A percentile compares a stretch with the other conserved stretches of the same genome.
Conservation (phyloP, 2,888 invertebrate species). For the Athetis lepigone region DNA sequence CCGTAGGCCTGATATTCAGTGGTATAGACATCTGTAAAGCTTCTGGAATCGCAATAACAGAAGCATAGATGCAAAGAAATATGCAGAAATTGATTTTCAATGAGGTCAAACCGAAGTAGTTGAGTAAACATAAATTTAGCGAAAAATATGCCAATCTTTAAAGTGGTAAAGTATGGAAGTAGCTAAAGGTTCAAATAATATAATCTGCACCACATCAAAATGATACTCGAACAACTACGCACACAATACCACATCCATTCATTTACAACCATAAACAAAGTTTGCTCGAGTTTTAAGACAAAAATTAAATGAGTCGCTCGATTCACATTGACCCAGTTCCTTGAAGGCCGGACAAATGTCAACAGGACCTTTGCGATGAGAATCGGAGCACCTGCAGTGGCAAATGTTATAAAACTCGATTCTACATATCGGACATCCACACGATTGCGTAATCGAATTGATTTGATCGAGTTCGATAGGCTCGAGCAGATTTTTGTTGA, state of each 20-base stretch:
- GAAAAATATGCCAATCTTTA: too few relatives aligned
- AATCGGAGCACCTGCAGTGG: conserved; percentile 78
- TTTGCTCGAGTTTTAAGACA: conserved; percentile 45
- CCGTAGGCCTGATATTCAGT: too few relatives aligned
- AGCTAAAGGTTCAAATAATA: too few relatives aligned
- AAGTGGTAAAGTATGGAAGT: too few relatives aligned
- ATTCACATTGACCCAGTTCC: conserved; percentile 82
- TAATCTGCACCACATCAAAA: too few relatives aligned
- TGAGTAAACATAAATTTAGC: too few relatives aligned
- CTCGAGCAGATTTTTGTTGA: background rate
- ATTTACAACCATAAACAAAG: conserved; percentile 20
- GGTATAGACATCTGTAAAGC: too few relatives aligned
- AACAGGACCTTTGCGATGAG: conserved; percentile 85
- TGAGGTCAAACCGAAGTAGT: too few relatives aligned
- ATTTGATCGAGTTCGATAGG: conserved; percentile 32
- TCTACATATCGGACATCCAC: conserved; percentile 37
- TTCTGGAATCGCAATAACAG: too few relatives aligned
- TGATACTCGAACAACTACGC: too few relatives aligned
- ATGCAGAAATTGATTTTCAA: too few relatives aligned
- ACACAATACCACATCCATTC: conserved; percentile 37
- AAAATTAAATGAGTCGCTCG: conserved; percentile 43
- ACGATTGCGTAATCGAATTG: conserved; percentile 46
- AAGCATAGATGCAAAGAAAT: too few relatives aligned
- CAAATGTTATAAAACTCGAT: conserved; percentile 67
- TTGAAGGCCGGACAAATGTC: conserved; percentile 84